phyloP scores from a whole-genome alignment of 2,797 vertebrate genomes.

The Aphelocoma californica region DNA sequence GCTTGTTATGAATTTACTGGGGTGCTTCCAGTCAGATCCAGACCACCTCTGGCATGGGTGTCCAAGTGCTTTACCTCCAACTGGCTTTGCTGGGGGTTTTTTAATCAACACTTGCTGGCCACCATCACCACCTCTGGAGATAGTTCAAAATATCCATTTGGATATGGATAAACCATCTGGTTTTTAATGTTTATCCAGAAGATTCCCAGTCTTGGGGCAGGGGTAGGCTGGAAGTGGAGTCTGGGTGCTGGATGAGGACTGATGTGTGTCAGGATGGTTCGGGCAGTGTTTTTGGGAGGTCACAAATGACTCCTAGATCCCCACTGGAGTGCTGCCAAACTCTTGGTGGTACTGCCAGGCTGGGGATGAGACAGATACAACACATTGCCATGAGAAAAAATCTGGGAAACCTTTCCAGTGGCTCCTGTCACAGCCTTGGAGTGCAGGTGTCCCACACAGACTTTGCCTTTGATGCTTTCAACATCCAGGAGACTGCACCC shows the following conservation, averaged over 20 bases:
- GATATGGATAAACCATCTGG: background rate
- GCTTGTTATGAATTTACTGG: background rate
- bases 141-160: background rate
- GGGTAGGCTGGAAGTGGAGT: rapidly evolving
- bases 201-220: background rate
- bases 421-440: background rate
- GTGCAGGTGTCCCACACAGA: background rate
- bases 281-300: rapidly evolving
- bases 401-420: background rate
- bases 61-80: background rate
- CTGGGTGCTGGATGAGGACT: background rate
- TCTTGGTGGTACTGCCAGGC: rapidly evolving
- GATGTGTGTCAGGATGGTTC: background rate
- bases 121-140: background rate
- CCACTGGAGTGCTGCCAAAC: background rate
- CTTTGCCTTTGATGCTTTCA: background rate
- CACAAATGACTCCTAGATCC: background rate
- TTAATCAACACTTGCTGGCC: background rate
- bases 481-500: background rate
- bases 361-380: background rate
- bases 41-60: background rate
- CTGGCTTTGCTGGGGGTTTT: background rate
- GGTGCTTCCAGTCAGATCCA: background rate
- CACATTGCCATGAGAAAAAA: background rate
- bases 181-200: background rate